Conservation (phyloP, 1,140 invertebrate genomes). For the Drosophila tristis region DNA sequence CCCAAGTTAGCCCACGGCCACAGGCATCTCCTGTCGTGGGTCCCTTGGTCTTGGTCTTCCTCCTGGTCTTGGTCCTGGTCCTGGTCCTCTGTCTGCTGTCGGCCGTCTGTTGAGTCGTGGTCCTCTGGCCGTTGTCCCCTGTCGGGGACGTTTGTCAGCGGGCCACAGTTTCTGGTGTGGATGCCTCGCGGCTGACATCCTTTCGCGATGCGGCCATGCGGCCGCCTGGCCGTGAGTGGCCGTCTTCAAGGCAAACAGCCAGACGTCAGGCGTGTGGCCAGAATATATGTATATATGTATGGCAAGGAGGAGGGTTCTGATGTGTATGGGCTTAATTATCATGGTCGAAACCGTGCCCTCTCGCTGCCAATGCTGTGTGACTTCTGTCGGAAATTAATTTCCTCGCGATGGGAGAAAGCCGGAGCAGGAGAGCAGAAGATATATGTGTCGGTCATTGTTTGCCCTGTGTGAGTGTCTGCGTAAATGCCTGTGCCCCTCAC, state of each 20-base stretch:
- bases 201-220: slow-evolving; percentile 46
- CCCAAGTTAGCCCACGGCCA: slow-evolving; percentile 46
- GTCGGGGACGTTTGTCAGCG: slow-evolving; percentile 33
- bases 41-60: slow-evolving; percentile 2
- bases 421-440: slow-evolving; percentile 4
- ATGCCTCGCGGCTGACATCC: slow-evolving; percentile 54
- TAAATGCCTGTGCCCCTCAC: slow-evolving; percentile 9
- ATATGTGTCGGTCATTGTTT: slow-evolving; percentile 41
- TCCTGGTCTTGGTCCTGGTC: slow-evolving; percentile 23
- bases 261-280: slow-evolving; percentile 35
- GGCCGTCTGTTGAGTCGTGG: slow-evolving; percentile 8
- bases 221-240: slow-evolving; percentile 27
- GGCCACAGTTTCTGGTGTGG: slow-evolving; percentile 38
- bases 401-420: slow-evolving; percentile 32
- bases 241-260: slow-evolving; percentile 70
- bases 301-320: slow-evolving; percentile 7
- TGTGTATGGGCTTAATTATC: slow-evolving; percentile 71
- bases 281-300: slow-evolving; percentile 18
- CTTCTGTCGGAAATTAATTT: slow-evolving; percentile 83
- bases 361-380: slow-evolving; percentile 73
- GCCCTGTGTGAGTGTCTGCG: slow-evolving; percentile 36
- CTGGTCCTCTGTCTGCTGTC: slow-evolving; percentile 14
- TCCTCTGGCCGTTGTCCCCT: slow-evolving; percentile 11
- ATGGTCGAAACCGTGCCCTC: slow-evolving; percentile 46
- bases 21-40: slow-evolving; percentile 18